A percentile compares a stretch with the other conserved stretches of the same genome.
Conservation (phyloP, 92 coral and sea anemone genomes). For the Zoanthus sociatus region DNA sequence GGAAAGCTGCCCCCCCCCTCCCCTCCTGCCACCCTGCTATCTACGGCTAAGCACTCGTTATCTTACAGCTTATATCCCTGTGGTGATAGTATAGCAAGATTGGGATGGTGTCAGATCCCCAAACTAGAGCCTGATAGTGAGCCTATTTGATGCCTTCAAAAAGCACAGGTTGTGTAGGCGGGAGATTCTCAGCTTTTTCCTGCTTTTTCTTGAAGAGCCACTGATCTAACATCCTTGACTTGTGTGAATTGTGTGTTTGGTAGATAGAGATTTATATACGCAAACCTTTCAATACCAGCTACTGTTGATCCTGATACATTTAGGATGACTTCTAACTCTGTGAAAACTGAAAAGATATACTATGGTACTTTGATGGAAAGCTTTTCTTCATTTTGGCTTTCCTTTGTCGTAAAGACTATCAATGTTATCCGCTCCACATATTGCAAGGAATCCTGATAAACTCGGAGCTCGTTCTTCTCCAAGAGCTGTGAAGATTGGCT, state of each 20-base stretch:
- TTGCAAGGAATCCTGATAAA: constrained; percentile 6
- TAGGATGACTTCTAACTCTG: neutral
- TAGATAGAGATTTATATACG: neutral
- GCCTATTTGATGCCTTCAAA: neutral
- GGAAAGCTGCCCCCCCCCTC: too few species aligned
- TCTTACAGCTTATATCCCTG: neutral
- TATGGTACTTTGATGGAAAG: constrained; percentile 6
- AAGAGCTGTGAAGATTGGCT: constrained; percentile 11
- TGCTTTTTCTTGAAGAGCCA: constrained; percentile 3
- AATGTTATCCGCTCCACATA: constrained; percentile 1
- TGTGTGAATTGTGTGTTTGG: neutral
- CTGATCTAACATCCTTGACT: constrained; percentile 14
- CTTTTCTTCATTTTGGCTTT: neutral
- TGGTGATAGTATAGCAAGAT: neutral
- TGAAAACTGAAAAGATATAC: neutral
- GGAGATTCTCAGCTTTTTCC: neutral
- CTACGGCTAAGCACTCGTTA: neutral
- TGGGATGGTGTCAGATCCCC: neutral
- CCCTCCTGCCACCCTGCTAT: too few species aligned
- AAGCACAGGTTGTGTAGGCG: neutral
- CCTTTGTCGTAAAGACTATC: constrained; percentile 7
- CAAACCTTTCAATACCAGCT: constrained; percentile 5
- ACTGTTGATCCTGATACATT: neutral
- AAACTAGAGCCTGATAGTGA: neutral
- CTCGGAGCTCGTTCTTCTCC: neutral